phyloP scores from a whole-genome alignment of 2,113 vertebrate species.

The Chrysochloris asiatica region DNA sequence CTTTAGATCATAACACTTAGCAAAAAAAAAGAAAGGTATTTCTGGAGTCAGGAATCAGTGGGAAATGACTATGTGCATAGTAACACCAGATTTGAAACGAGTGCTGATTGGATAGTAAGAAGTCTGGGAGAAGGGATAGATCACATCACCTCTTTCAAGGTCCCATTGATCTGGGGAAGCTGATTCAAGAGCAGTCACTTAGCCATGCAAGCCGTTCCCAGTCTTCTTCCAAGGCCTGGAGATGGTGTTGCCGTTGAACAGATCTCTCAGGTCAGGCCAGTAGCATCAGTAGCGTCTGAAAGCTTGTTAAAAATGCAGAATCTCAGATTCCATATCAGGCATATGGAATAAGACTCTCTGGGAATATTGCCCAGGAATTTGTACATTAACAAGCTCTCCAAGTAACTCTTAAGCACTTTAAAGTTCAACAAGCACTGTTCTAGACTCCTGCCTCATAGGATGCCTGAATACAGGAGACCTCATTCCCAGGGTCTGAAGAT shows the following conservation, averaged over 20 bases:
- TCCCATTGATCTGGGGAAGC: background rate
- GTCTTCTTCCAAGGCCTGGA: background rate
- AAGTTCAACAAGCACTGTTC: too few relatives aligned
- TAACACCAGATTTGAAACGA: background rate
- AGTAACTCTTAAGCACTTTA: background rate
- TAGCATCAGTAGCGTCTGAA: rapidly evolving
- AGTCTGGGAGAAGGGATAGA: background rate
- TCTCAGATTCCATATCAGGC: background rate
- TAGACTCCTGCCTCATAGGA: background rate
- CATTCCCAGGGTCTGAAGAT: background rate
- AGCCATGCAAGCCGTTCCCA: background rate
- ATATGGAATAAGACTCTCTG: background rate
- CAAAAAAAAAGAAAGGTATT: background rate
- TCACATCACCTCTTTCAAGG: background rate
- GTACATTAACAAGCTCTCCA: background rate
- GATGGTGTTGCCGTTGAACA: background rate
- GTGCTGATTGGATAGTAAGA: background rate
- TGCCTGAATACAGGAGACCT: background rate
- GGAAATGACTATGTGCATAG: too few relatives aligned
- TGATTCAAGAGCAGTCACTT: too few relatives aligned
- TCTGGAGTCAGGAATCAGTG: background rate
- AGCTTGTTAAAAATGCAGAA: background rate
- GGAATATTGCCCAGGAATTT: background rate
- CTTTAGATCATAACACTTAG: background rate
- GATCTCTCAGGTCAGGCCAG: background rate